Conservation (phyloP, 2,113 vertebrate genomes). For the Brienomyrus brachyistius region DNA sequence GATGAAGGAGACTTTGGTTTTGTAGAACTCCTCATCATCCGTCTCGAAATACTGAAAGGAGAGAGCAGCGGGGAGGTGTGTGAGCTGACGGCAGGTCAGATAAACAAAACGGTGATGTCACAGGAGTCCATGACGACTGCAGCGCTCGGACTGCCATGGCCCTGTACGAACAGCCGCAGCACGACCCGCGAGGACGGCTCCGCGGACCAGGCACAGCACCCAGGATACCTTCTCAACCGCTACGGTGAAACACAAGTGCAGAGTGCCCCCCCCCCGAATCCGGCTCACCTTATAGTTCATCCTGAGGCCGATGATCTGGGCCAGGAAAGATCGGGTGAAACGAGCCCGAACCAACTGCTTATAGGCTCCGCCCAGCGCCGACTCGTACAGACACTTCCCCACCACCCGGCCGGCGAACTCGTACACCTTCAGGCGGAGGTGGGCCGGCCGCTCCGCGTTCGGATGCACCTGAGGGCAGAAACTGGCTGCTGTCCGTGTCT, state of each 20-base stretch:
- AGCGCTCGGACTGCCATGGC: neutral
- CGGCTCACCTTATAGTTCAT: slow-evolving; percentile 92
- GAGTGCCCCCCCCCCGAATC: neutral
- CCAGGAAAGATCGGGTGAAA: slow-evolving; percentile 94
- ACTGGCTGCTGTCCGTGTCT: neutral
- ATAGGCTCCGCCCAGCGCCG: slow-evolving; percentile 85
- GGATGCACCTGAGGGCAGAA: slow-evolving; percentile 77
- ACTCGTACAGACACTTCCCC: slow-evolving; percentile 97
- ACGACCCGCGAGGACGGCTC: neutral
- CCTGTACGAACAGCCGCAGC: too few relatives aligned
- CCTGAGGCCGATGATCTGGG: slow-evolving; percentile 93
- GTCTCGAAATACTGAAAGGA: slow-evolving; percentile 88
- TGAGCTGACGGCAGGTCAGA: slow-evolving; percentile 31
- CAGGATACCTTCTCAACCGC: neutral
- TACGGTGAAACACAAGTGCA: neutral
- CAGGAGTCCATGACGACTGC: neutral
- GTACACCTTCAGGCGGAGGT: slow-evolving; percentile 83
- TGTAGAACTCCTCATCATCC: slow-evolving; percentile 96
- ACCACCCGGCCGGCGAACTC: slow-evolving; percentile 93
- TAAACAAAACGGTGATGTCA: slow-evolving; percentile 26
- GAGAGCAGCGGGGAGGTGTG: slow-evolving; percentile 32
- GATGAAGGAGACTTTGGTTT: slow-evolving; percentile 98
- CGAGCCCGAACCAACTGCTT: slow-evolving; percentile 92
- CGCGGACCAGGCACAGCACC: too few relatives aligned
- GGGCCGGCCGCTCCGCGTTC: slow-evolving; percentile 76